These are phyloP conservation scores for rat (Rattus norvegicus) DNA, from an alignment of 2,113 vertebrate genomes.

Conservation along the genomic window DNA sequence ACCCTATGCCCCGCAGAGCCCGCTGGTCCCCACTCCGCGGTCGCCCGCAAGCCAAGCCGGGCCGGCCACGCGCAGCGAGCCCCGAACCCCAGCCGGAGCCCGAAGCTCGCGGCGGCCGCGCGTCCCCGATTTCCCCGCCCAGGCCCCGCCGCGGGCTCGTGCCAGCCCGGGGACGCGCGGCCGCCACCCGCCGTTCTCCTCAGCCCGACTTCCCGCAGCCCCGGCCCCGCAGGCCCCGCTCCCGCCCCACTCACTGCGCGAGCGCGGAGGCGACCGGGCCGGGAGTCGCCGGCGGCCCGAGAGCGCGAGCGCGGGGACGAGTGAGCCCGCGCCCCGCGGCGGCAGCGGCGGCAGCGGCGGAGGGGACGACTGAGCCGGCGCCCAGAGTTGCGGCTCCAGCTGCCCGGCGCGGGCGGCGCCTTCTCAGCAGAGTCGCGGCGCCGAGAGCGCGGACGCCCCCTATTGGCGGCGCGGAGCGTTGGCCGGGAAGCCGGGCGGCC, in stretches of 20 bases:
- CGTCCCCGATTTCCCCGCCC: slow-evolving; percentile 25
- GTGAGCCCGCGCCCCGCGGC: slow-evolving; percentile 54
- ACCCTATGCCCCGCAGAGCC: neutral
- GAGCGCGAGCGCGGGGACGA: slow-evolving; percentile 50
- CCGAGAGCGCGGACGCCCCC: slow-evolving; percentile 57
- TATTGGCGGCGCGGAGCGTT: neutral
- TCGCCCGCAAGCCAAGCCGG: too few relatives aligned
- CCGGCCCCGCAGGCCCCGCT: slow-evolving; percentile 14
- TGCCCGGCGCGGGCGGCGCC: slow-evolving; percentile 64
- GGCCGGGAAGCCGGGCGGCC: neutral
- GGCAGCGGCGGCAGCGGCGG: neutral
- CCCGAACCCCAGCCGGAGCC: neutral
- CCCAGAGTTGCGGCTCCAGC: slow-evolving; percentile 68
- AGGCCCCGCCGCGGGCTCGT: slow-evolving; percentile 30
- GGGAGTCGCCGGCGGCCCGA: slow-evolving; percentile 43
- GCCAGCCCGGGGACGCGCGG: slow-evolving; percentile 56
- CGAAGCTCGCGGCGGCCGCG: neutral
- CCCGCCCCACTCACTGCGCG: slow-evolving; percentile 71
- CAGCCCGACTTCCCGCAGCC: neutral
- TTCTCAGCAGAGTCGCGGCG: slow-evolving; percentile 8
- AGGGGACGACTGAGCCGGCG: slow-evolving; percentile 61
- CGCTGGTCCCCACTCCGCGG: neutral
- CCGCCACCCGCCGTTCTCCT: slow-evolving; percentile 28
- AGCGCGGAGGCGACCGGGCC: neutral
- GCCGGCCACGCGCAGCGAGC: too few relatives aligned